Conservation (phyloP, 1,140 invertebrate genomes). For the Aphelenchoides fujianensis region DNA sequence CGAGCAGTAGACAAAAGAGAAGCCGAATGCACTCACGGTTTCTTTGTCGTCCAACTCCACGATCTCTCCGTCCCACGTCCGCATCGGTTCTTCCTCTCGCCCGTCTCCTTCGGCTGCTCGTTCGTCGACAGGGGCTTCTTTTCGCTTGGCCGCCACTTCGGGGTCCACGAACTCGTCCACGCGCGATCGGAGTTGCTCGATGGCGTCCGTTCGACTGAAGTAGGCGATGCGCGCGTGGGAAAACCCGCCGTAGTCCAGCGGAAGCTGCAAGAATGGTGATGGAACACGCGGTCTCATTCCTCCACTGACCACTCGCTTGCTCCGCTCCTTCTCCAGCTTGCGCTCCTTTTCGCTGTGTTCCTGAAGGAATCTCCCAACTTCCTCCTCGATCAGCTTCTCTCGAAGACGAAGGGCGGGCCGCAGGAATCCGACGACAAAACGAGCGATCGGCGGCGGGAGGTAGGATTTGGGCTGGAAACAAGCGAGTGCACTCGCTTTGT, state of each 20-base stretch:
- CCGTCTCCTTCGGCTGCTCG: constrained; percentile 65
- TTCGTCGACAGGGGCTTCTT: background rate
- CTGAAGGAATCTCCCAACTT: background rate
- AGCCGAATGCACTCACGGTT: too few relatives aligned
- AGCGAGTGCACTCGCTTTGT: too few relatives aligned
- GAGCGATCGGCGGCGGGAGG: background rate
- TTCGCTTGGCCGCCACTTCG: background rate
- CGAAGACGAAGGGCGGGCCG: background rate
- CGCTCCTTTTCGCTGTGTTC: background rate
- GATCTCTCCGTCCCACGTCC: background rate
- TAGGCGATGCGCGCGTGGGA: constrained; percentile 12
- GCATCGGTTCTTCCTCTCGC: background rate
- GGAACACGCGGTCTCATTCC: background rate
- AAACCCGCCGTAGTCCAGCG: constrained; percentile 31
- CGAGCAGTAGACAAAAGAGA: too few relatives aligned
- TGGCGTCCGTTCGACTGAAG: background rate
- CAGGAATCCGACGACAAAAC: constrained; percentile 11
- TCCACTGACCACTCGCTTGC: background rate
- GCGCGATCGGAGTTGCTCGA: background rate
- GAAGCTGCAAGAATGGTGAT: constrained; percentile 18
- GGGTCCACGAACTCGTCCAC: constrained; percentile 13
- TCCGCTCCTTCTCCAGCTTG: background rate
- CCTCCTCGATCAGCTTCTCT: background rate
- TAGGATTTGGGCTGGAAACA: constrained; percentile 9
- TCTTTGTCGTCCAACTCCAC: background rate